A percentile compares a stretch with the other conserved stretches of the same genome.
Conservation (phyloP, 2,113 vertebrate species). For the Xiphorhynchus elegans region DNA sequence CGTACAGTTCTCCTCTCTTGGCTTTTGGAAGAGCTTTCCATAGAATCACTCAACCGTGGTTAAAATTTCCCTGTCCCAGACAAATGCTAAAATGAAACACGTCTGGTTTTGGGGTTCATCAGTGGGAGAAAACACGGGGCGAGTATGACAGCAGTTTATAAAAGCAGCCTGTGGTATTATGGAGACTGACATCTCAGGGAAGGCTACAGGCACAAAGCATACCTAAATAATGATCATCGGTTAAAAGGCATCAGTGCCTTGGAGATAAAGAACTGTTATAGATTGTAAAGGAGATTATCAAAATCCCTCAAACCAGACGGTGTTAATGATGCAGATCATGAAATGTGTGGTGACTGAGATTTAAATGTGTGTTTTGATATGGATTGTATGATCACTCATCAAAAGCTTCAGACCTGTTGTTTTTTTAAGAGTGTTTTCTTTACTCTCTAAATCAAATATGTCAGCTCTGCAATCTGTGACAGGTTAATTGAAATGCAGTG, state of each 20-base stretch:
- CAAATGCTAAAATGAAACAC: background rate
- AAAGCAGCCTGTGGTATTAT: background rate
- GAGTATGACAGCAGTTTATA: background rate
- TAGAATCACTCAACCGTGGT: background rate
- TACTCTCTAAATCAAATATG: constrained; percentile 22
- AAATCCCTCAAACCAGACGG: constrained; percentile 29
- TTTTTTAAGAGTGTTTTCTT: constrained; percentile 32
- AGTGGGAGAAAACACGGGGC: background rate
- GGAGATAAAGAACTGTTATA: constrained; percentile 6
- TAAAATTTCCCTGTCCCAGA: background rate
- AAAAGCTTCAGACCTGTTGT: constrained; percentile 23
- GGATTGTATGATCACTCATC: constrained; percentile 18
- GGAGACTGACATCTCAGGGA: background rate
- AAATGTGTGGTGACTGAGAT: constrained; percentile 36
- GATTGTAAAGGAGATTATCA: constrained; percentile 26
- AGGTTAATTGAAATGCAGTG: constrained; percentile 48
- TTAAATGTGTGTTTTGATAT: constrained; percentile 21
- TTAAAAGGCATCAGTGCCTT: constrained; percentile 15
- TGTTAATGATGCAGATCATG: constrained; percentile 29
- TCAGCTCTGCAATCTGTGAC: constrained; percentile 35
- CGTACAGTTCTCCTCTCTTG: background rate
- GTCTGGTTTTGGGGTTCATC: background rate
- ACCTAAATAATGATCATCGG: background rate
- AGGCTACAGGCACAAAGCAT: background rate
- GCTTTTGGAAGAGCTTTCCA: background rate